Percentiles rank a stretch among this genome's conserved stretches.
Conservation (phyloP, 2,113 vertebrate genomes). For the Chaetops frenatus region DNA sequence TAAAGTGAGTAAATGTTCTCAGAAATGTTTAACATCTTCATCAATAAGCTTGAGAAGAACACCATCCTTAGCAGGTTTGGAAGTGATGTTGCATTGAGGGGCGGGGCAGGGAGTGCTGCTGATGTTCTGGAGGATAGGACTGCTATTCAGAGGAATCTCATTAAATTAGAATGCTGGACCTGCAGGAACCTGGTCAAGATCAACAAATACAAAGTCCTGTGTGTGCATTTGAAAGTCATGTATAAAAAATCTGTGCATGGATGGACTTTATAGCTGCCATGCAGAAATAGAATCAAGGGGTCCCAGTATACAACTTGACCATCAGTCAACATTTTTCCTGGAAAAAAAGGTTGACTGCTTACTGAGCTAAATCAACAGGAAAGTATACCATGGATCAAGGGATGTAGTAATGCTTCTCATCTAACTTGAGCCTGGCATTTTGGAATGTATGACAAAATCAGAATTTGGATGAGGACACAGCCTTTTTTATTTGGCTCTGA, state of each 20-base stretch:
- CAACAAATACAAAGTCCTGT: neutral
- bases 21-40: neutral
- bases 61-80: neutral
- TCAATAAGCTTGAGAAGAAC: neutral
- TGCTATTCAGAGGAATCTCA: neutral
- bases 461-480: neutral
- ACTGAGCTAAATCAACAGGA: neutral
- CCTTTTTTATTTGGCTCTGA: neutral
- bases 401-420: neutral
- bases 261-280: neutral
- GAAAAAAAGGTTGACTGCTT: neutral
- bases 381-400: neutral
- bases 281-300: neutral
- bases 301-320: neutral
- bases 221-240: neutral
- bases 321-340: neutral
- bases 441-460: neutral
- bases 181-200: neutral
- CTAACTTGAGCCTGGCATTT: neutral
- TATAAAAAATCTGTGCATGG: neutral
- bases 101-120: fast-evolving
- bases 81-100: neutral
- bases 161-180: neutral
- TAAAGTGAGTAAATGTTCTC: neutral
- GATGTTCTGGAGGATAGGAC: neutral